These are phyloP conservation scores for Phataginus tricuspis DNA, from an alignment of 2,797 vertebrate genomes.

Conservation along the genomic window DNA sequence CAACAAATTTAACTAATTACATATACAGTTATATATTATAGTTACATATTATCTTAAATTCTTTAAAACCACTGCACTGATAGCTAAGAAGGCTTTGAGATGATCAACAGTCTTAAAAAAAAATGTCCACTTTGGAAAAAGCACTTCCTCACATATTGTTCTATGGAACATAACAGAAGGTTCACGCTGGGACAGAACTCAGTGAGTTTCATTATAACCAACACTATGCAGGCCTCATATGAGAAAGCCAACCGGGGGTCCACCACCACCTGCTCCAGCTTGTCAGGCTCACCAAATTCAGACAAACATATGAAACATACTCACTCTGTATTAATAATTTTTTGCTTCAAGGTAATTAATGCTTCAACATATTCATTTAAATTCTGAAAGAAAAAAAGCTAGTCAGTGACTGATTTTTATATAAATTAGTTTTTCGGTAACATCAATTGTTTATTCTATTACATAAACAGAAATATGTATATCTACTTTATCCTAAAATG, in stretches of 20 bases:
- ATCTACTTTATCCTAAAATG: background rate
- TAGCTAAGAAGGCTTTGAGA: background rate
- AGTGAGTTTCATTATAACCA: rapidly evolving
- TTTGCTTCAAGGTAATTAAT: slow-evolving; percentile 95
- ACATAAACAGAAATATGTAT: background rate
- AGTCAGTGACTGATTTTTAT: slow-evolving; percentile 4
- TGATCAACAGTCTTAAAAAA: background rate
- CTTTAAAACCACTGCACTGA: background rate
- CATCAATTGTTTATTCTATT: background rate
- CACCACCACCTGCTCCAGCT: background rate
- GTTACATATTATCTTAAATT: background rate
- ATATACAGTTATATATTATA: background rate
- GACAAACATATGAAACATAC: slow-evolving; percentile 79
- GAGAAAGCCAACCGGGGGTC: background rate
- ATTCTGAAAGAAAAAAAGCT: slow-evolving; percentile 88
- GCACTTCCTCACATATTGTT: no score
- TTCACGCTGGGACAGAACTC: no score
- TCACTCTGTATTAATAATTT: slow-evolving; percentile 95
- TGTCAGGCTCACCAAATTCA: background rate
- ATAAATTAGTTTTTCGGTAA: background rate
- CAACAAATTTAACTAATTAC: background rate
- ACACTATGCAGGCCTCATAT: rapidly evolving
- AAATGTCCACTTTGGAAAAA: background rate
- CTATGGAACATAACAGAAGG: background rate
- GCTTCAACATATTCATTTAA: slow-evolving; percentile 95